These are phyloP conservation scores for Temnothorax longispinosus DNA, from an alignment of 1,140 invertebrate species.

Conservation along the genomic window DNA sequence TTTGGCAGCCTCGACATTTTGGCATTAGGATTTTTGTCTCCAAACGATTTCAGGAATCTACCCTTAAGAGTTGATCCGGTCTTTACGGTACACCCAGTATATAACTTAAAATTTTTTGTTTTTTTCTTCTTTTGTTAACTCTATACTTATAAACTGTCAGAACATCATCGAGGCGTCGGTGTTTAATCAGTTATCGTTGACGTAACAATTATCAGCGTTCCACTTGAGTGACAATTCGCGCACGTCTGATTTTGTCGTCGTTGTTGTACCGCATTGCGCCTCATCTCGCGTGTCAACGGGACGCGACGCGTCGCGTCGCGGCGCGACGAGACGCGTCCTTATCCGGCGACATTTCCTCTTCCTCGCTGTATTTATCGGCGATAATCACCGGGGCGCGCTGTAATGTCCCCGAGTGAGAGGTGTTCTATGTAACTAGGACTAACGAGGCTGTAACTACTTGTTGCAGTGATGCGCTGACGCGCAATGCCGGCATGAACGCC, in stretches of 20 bases:
- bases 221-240: background rate
- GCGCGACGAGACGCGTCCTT: conserved; percentile 20
- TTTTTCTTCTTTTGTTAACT: background rate
- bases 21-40: too few relatives aligned
- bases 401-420: conserved; percentile 6
- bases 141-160: background rate
- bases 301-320: background rate
- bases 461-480: conserved; percentile 89
- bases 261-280: conserved; percentile 20
- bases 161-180: background rate
- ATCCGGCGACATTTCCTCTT: conserved; percentile 6
- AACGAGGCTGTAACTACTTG: conserved; percentile 76
- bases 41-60: too few relatives aligned
- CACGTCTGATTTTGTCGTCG: background rate
- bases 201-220: conserved; percentile 38
- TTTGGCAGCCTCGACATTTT: too few relatives aligned
- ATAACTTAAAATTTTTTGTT: background rate
- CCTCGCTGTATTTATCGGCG: conserved; percentile 54
- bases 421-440: conserved; percentile 53
- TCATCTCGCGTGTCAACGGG: background rate
- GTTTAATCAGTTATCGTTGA: conserved; percentile 35
- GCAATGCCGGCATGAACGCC: conserved; percentile 87
- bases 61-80: too few relatives aligned
- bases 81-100: too few relatives aligned
- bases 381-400: conserved; percentile 40